These are phyloP conservation scores for Eugnorisma glareosa DNA, from an alignment of 2,888 invertebrate species.

Conservation along the genomic window DNA sequence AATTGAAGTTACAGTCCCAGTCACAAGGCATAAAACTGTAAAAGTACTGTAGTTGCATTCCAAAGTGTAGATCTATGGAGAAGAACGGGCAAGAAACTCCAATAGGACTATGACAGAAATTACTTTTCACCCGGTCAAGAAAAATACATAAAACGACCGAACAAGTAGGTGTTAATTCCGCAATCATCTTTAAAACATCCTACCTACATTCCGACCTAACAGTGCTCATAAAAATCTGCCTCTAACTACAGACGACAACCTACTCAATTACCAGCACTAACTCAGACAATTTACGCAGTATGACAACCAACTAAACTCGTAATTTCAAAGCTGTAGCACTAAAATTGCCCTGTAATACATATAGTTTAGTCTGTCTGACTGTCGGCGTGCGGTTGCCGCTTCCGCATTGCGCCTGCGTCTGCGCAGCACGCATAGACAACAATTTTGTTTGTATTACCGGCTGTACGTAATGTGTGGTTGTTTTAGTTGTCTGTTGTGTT, in stretches of 20 bases:
- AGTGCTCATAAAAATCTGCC: slow-evolving; percentile 5
- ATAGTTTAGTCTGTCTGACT: slow-evolving; percentile 62
- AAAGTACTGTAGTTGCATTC: no score
- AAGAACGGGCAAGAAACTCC: background rate
- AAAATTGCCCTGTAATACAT: slow-evolving; percentile 57
- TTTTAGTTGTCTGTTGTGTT: slow-evolving; percentile 62
- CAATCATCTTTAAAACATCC: slow-evolving; percentile 8
- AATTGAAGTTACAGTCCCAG: no score
- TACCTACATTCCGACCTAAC: background rate
- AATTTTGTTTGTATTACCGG: slow-evolving; percentile 72
- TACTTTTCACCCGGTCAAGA: background rate
- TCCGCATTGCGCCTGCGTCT: slow-evolving; percentile 80
- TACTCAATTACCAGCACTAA: slow-evolving; percentile 15
- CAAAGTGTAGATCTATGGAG: no score
- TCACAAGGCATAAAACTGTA: no score
- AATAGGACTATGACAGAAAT: background rate
- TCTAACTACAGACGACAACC: background rate
- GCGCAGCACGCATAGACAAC: slow-evolving; percentile 70
- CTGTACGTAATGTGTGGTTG: slow-evolving; percentile 62
- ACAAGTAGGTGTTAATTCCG: slow-evolving; percentile 4
- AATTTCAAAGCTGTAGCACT: slow-evolving; percentile 43
- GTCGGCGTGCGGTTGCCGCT: slow-evolving; percentile 72
- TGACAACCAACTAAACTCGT: slow-evolving; percentile 40
- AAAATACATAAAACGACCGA: background rate
- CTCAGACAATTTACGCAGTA: slow-evolving; percentile 35